Conservation (phyloP, 2,888 invertebrate genomes). For the Euzetes globulus region DNA sequence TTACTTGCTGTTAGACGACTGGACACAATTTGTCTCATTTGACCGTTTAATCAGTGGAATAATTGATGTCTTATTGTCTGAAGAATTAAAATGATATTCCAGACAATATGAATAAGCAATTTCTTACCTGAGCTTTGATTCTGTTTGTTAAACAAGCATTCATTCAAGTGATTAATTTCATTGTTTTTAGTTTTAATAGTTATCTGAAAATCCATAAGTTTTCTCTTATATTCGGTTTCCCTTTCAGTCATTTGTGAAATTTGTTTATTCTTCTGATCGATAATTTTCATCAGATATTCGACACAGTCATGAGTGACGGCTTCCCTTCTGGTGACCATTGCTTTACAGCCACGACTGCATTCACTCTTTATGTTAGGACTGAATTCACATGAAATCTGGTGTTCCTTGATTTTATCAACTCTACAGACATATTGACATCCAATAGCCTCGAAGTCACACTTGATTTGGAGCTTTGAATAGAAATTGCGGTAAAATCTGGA, state of each 20-base stretch:
- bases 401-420: neutral
- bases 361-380: neutral
- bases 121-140: slow-evolving; percentile 9
- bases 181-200: neutral
- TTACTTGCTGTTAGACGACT: too few relatives aligned
- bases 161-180: neutral
- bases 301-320: neutral
- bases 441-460: neutral
- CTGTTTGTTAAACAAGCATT: neutral
- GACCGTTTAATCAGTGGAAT: too few relatives aligned
- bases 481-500: slow-evolving; percentile 4
- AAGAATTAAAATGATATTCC: too few relatives aligned
- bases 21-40: too few relatives aligned
- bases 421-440: neutral
- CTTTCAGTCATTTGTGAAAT: neutral
- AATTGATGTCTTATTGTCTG: too few relatives aligned
- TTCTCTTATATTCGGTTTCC: neutral
- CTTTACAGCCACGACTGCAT: neutral
- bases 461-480: neutral
- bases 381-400: neutral
- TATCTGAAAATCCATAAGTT: neutral
- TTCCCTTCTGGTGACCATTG: neutral
- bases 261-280: neutral
- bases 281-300: neutral
- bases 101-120: too few relatives aligned